A percentile compares a stretch with the other conserved stretches of the same genome.
phyloP scores from a whole-genome alignment of 2,888 invertebrate genomes.

The Nephrotoma guestfalica region DNA sequence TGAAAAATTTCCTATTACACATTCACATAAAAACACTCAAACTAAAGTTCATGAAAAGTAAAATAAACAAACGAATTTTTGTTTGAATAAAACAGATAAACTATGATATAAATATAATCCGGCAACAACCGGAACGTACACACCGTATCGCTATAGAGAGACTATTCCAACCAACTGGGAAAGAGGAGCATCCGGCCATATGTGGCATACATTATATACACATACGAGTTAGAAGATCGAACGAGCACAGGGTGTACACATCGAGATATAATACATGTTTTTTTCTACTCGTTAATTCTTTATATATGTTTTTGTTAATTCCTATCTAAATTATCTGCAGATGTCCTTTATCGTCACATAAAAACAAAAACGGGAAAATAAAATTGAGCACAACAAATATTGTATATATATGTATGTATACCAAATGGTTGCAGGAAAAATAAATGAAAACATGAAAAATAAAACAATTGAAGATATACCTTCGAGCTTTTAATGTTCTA shows the following conservation, averaged over 20 bases:
- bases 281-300: neutral
- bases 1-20: neutral
- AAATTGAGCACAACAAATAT: neutral
- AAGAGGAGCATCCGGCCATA: neutral
- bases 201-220: neutral
- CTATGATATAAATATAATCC: neutral
- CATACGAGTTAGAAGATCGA: neutral
- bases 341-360: neutral
- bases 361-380: neutral
- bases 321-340: constrained; percentile 3
- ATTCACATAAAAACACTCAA: neutral
- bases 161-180: neutral
- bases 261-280: neutral
- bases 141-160: neutral
- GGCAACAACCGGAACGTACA: no score
- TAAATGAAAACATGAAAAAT: neutral
- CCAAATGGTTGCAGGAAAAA: neutral
- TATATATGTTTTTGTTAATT: neutral
- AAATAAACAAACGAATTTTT: no score
- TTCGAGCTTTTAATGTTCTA: neutral
- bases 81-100: neutral
- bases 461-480: neutral
- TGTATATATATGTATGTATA: neutral
- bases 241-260: no score
- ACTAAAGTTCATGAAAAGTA: no score